These are phyloP conservation scores for Spodoptera litura DNA, from an alignment of 1,140 invertebrate genomes.

Conservation along the genomic window DNA sequence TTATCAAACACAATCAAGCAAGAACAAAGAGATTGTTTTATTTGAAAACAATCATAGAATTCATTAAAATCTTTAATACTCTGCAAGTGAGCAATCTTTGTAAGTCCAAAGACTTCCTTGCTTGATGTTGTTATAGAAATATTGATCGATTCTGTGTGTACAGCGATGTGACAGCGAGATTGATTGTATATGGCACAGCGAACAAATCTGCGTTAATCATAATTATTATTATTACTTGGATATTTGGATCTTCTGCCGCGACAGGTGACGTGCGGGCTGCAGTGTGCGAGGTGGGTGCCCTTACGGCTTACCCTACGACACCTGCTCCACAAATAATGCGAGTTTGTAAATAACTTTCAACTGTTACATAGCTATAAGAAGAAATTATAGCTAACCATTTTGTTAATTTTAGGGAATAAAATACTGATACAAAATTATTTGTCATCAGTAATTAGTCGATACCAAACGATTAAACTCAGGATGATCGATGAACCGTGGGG, in stretches of 20 bases:
- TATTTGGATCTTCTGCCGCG: neutral
- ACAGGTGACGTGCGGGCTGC: neutral
- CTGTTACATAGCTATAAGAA: neutral
- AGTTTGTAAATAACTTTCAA: neutral
- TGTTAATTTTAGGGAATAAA: no score
- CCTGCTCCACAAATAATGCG: neutral
- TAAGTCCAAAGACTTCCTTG: neutral
- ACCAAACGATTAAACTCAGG: no score
- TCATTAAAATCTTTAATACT: no score
- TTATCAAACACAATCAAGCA: slow-evolving; percentile 3
- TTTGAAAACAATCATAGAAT: neutral
- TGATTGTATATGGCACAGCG: neutral
- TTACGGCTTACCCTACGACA: neutral
- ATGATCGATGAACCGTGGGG: neutral
- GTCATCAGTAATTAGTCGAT: no score
- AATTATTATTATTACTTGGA: slow-evolving; percentile 12
- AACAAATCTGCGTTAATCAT: slow-evolving; percentile 11
- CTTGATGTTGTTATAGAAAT: neutral
- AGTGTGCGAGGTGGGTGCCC: neutral
- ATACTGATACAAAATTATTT: no score
- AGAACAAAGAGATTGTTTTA: slow-evolving; percentile 12
- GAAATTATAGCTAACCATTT: no score
- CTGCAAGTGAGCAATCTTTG: no score
- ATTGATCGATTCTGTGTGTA: neutral
- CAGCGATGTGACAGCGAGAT: neutral